A percentile compares a stretch with the other conserved stretches of the same genome.
These are phyloP conservation scores for Clamator glandarius DNA, from an alignment of 2,797 vertebrate genomes.

Conservation along the genomic window DNA sequence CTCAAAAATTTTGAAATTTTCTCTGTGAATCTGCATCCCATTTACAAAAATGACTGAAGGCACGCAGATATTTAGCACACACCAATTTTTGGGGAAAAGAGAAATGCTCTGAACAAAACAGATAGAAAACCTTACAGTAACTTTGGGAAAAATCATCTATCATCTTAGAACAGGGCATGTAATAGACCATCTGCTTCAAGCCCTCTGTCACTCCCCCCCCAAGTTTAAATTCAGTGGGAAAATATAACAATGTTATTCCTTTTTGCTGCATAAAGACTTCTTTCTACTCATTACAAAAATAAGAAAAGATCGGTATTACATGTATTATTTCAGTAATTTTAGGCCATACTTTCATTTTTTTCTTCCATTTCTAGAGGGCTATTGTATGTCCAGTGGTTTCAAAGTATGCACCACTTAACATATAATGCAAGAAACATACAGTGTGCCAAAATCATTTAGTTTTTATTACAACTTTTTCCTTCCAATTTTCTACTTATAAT, in stretches of 20 bases:
- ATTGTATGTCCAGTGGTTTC: conserved; percentile 57
- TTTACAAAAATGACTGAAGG: background rate
- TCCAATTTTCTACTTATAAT: conserved; percentile 79
- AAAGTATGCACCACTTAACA: conserved; percentile 50
- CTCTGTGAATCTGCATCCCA: background rate
- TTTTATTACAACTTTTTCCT: conserved; percentile 74
- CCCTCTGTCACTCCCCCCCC: background rate
- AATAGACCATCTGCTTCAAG: background rate
- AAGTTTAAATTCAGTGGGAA: conserved; percentile 27
- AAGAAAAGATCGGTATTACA: conserved; percentile 56
- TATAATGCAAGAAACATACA: conserved; percentile 57
- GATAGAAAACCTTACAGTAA: background rate
- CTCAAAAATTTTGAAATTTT: background rate
- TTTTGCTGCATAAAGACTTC: conserved; percentile 55
- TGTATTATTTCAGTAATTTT: conserved; percentile 48
- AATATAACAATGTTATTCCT: conserved; percentile 34
- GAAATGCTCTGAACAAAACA: conserved; percentile 17
- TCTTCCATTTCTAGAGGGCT: conserved; percentile 6
- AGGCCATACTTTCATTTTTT: conserved; percentile 46
- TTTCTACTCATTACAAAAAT: conserved; percentile 54
- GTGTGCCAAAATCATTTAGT: conserved; percentile 69
- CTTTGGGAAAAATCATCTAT: background rate
- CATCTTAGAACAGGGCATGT: conserved; percentile 9
- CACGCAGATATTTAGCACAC: background rate
- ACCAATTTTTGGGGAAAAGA: background rate